Evolutionary conservation across 2,888 invertebrate species (phyloP).

Genomic region (Ecliptopera silaceata): DNA sequence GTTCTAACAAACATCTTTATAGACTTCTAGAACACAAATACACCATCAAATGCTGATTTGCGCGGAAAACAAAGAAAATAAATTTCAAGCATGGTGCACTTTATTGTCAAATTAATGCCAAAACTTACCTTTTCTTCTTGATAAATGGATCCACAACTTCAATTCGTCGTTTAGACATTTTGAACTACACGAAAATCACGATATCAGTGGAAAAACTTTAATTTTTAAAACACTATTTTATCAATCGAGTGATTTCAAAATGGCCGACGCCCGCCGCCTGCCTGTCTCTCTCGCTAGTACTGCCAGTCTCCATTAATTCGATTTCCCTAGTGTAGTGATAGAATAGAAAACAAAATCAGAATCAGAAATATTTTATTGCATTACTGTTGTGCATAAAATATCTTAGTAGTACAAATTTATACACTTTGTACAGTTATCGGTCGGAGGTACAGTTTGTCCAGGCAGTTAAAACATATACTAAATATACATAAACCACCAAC

Average conservation of each 20-base stretch:
- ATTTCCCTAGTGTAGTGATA: too few species aligned
- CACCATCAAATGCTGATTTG: not conserved
- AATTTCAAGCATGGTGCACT: constrained; percentile 51
- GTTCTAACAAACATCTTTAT: not conserved
- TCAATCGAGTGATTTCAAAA: constrained; percentile 65
- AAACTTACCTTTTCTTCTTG: constrained; percentile 87
- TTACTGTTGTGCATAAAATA: too few species aligned
- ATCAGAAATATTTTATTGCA: too few species aligned
- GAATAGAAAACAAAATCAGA: too few species aligned
- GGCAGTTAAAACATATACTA: too few species aligned
- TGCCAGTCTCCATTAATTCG: too few species aligned
- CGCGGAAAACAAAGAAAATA: constrained; percentile 17
- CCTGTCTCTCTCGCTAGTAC: not conserved
- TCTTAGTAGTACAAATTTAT: too few species aligned
- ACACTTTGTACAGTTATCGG: too few species aligned
- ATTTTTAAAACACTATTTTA: constrained; percentile 34
- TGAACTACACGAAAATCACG: constrained; percentile 49
- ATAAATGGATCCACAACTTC: constrained; percentile 93
- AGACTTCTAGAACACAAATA: not conserved
- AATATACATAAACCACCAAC: too few species aligned
- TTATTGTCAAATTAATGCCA: constrained; percentile 35
- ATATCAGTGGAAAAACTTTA: constrained; percentile 44
- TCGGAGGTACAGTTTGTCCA: too few species aligned
- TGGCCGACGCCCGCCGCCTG: constrained; percentile 54
- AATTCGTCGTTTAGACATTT: constrained; percentile 93